phyloP scores from a whole-genome alignment of 2,888 invertebrate genomes.

The Salpingus planirostris region DNA sequence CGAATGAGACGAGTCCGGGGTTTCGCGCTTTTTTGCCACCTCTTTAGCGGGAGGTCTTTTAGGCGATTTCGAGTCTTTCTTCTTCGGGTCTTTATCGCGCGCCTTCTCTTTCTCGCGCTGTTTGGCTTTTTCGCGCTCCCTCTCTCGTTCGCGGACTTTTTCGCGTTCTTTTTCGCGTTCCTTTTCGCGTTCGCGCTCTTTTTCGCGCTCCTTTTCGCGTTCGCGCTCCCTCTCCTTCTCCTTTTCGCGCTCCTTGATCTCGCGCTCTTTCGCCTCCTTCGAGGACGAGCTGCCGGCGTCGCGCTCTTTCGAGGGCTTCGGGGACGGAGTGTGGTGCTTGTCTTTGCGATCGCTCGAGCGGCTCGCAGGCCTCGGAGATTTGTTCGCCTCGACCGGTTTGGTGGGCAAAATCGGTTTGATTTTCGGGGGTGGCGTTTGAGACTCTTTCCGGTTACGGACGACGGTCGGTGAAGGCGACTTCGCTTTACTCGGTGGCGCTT shows the following conservation, averaged over 20 bases:
- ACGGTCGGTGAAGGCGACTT: slow-evolving; percentile 37
- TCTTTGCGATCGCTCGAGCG: slow-evolving; percentile 33
- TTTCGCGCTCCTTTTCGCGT: slow-evolving; percentile 41
- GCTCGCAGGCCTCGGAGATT: slow-evolving; percentile 34
- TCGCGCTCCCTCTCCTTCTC: slow-evolving; percentile 36
- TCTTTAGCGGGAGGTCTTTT: slow-evolving; percentile 22
- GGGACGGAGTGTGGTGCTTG: slow-evolving; percentile 38
- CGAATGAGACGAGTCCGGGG: slow-evolving; percentile 39
- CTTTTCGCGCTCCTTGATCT: slow-evolving; percentile 33
- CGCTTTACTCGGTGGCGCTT: slow-evolving; percentile 15
- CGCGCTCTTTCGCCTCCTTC: slow-evolving; percentile 36
- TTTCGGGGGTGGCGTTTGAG: slow-evolving; percentile 40
- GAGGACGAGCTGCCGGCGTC: no score
- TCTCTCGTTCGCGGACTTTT: slow-evolving; percentile 28
- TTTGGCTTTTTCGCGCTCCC: slow-evolving; percentile 29
- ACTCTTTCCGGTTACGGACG: slow-evolving; percentile 32
- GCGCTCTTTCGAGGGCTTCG: slow-evolving; percentile 30
- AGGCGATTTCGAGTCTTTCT: slow-evolving; percentile 33
- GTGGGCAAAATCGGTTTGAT: slow-evolving; percentile 32
- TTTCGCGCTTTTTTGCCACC: slow-evolving; percentile 34
- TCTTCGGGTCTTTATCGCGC: slow-evolving; percentile 43
- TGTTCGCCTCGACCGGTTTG: slow-evolving; percentile 27
- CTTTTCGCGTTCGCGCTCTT: slow-evolving; percentile 46
- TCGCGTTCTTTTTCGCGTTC: slow-evolving; percentile 43
- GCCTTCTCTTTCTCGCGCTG: slow-evolving; percentile 45